A percentile compares a stretch with the other conserved stretches of the same genome.
phyloP scores from a whole-genome alignment of 37 sponge, comb jelly and placozoan genomes.

The Tethya wilhelma region DNA sequence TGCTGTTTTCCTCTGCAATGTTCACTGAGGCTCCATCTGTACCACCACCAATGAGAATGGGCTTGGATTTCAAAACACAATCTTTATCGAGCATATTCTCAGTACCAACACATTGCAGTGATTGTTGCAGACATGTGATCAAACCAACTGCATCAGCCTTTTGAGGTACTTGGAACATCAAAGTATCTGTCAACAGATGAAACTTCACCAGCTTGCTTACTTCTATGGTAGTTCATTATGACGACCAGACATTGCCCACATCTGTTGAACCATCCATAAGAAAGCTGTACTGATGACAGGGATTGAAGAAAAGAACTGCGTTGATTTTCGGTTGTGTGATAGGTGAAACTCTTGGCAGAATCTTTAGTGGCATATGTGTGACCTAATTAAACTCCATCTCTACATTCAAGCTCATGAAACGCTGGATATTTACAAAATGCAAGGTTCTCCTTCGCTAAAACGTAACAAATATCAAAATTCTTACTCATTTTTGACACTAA shows the following conservation, averaged over 20 bases:
- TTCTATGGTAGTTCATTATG: too few species aligned
- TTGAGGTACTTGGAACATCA: neutral
- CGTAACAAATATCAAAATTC: neutral
- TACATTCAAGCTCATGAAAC: neutral
- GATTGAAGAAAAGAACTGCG: neutral
- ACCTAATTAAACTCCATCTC: neutral
- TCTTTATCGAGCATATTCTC: slow-evolving; percentile 31
- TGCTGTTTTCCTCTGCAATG: slow-evolving; percentile 37
- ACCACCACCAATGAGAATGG: slow-evolving; percentile 54
- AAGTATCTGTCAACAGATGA: too few species aligned
- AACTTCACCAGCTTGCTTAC: too few species aligned
- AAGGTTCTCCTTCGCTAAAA: neutral
- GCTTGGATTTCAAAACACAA: slow-evolving; percentile 8
- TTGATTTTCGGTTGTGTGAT: neutral
- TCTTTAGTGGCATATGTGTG: neutral
- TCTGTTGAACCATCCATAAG: neutral
- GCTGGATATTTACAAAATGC: neutral
- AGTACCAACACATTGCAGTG: slow-evolving; percentile 18
- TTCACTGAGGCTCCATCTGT: slow-evolving; percentile 67
- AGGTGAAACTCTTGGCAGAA: neutral
- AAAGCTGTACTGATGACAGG: neutral
- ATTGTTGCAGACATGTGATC: slow-evolving; percentile 22
- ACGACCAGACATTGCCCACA: neutral
- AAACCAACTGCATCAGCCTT: slow-evolving; percentile 49
- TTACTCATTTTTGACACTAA: neutral